phyloP scores from a whole-genome alignment of 2,797 vertebrate genomes.

The Poeciliopsis gracilis region DNA sequence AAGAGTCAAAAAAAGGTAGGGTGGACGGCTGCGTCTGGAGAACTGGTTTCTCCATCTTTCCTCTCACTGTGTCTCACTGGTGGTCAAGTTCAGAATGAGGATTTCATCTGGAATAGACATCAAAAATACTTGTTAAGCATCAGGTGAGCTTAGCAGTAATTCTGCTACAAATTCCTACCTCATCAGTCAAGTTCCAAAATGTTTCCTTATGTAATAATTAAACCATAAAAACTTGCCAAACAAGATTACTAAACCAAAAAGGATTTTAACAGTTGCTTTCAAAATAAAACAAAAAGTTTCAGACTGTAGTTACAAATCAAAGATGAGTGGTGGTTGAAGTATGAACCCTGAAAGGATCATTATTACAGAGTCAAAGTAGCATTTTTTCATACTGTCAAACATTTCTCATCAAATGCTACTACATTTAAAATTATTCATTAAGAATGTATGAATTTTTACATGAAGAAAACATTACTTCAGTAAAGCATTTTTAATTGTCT shows the following conservation, averaged over 20 bases:
- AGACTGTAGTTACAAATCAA: background rate
- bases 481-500: background rate
- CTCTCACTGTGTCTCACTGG: slow-evolving; percentile 30
- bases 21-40: slow-evolving; percentile 82
- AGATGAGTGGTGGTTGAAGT: background rate
- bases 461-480: background rate
- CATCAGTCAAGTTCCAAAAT: background rate
- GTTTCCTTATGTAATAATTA: background rate
- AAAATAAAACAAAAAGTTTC: background rate
- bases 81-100: slow-evolving; percentile 48
- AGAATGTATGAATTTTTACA: background rate
- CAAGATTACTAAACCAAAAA: background rate
- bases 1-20: slow-evolving; percentile 89
- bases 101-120: slow-evolving; percentile 65
- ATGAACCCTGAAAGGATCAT: background rate
- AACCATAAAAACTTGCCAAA: background rate
- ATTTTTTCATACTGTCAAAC: background rate
- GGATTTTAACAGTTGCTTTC: background rate
- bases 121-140: slow-evolving; percentile 1
- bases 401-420: background rate
- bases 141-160: background rate
- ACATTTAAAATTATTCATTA: background rate
- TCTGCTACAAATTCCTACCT: background rate
- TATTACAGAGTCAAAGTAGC: background rate
- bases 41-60: slow-evolving; percentile 80